These are phyloP conservation scores for Aplodontia rufa DNA, from an alignment of 2,113 vertebrate species.

Conservation along the genomic window DNA sequence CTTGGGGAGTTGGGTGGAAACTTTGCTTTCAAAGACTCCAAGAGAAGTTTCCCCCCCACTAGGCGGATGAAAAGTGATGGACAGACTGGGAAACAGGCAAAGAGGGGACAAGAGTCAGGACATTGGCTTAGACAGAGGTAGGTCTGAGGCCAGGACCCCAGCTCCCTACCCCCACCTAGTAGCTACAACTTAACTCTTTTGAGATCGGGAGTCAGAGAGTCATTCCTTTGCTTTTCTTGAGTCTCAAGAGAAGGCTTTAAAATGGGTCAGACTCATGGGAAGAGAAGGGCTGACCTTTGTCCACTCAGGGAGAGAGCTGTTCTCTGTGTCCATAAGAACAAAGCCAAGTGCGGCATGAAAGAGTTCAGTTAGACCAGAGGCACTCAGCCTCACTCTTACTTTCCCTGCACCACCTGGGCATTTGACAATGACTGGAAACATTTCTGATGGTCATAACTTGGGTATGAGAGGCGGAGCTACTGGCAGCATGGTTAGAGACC, in stretches of 20 bases:
- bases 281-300: not conserved
- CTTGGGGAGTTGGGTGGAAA: not conserved
- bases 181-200: not conserved
- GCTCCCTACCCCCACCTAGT: not conserved
- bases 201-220: not conserved
- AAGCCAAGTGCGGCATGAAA: not conserved
- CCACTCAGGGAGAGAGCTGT: not conserved
- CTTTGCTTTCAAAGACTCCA: not conserved
- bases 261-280: not conserved
- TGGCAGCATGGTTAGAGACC: not conserved
- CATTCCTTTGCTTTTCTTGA: not conserved
- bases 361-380: not conserved
- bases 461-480: not conserved
- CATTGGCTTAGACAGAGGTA: not conserved
- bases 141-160: not conserved
- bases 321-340: not conserved
- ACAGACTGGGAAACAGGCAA: not conserved
- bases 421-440: not conserved
- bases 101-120: not conserved
- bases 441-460: not conserved
- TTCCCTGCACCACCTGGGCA: not conserved
- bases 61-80: not conserved
- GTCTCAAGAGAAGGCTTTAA: not conserved
- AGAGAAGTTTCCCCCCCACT: not conserved
- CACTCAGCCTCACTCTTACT: not conserved